A percentile compares a stretch with the other conserved stretches of the same genome.
These are phyloP conservation scores for Brachionus plicatilis DNA, from an alignment of 1,140 invertebrate species.

Conservation along the genomic window DNA sequence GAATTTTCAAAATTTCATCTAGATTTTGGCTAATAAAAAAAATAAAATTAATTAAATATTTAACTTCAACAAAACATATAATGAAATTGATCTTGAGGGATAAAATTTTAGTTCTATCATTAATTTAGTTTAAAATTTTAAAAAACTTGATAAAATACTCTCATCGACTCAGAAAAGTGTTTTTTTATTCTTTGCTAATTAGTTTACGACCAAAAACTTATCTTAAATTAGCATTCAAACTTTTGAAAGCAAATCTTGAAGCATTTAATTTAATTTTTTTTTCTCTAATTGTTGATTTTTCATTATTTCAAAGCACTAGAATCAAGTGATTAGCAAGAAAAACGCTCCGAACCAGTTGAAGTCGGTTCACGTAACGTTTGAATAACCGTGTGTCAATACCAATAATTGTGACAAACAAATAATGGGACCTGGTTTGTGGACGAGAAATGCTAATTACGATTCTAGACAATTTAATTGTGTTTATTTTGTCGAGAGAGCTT, in stretches of 20 bases:
- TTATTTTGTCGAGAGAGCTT: background rate
- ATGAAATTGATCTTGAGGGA: slow-evolving; percentile 15
- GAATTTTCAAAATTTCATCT: background rate
- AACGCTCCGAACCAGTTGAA: background rate
- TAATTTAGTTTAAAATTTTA: slow-evolving; percentile 4
- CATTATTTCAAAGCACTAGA: slow-evolving; percentile 21
- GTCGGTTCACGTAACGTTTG: background rate
- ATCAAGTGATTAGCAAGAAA: background rate
- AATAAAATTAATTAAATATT: background rate
- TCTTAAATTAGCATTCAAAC: background rate
- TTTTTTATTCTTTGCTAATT: background rate
- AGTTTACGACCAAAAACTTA: background rate
- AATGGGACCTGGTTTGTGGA: background rate
- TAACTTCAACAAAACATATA: background rate
- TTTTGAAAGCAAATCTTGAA: background rate
- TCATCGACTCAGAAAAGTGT: background rate
- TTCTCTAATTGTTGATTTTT: slow-evolving; percentile 20
- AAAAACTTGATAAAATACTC: background rate
- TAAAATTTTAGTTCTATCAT: background rate
- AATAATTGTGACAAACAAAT: background rate
- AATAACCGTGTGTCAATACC: background rate
- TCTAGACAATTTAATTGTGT: background rate
- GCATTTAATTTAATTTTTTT: background rate
- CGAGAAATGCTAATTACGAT: background rate
- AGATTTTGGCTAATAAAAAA: background rate